Conservation (phyloP, 2,113 vertebrate genomes). For the Pimephales promelas region DNA sequence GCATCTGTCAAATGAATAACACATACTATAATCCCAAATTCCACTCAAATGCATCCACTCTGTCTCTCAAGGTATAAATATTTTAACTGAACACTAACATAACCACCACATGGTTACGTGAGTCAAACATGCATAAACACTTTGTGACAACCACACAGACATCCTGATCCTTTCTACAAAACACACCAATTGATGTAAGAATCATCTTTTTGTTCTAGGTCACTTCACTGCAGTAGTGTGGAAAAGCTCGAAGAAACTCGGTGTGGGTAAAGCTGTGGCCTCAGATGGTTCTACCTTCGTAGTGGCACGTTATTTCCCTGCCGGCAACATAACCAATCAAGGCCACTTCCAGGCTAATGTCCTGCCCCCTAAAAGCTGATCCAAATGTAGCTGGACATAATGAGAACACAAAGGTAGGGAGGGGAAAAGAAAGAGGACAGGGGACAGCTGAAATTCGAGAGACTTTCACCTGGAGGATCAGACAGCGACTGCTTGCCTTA, state of each 20-base stretch:
- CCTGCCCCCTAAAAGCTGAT: slow-evolving; percentile 78
- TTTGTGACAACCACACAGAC: slow-evolving; percentile 10
- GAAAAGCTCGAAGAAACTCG: slow-evolving; percentile 90
- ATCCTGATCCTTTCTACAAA: neutral
- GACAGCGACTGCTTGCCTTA: slow-evolving; percentile 9
- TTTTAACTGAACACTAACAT: slow-evolving; percentile 32
- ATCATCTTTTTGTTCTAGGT: slow-evolving; percentile 71
- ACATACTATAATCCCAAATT: neutral
- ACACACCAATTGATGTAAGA: neutral
- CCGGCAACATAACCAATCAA: slow-evolving; percentile 93
- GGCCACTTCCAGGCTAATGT: slow-evolving; percentile 96
- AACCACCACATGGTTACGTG: neutral
- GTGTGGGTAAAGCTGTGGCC: slow-evolving; percentile 89
- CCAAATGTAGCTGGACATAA: slow-evolving; percentile 14
- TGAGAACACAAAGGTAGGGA: slow-evolving; percentile 26
- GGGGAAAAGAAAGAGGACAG: neutral
- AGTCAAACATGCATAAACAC: neutral
- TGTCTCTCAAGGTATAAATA: slow-evolving; percentile 21
- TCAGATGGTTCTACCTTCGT: slow-evolving; percentile 94
- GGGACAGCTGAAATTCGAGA: slow-evolving; percentile 4
- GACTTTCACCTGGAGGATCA: slow-evolving; percentile 1
- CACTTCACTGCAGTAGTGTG: slow-evolving; percentile 99
- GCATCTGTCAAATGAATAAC: neutral
- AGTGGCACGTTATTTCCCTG: slow-evolving; percentile 93
- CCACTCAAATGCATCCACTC: neutral